phyloP scores from a whole-genome alignment of 2,888 invertebrate genomes.

The Cotesia congregata region DNA sequence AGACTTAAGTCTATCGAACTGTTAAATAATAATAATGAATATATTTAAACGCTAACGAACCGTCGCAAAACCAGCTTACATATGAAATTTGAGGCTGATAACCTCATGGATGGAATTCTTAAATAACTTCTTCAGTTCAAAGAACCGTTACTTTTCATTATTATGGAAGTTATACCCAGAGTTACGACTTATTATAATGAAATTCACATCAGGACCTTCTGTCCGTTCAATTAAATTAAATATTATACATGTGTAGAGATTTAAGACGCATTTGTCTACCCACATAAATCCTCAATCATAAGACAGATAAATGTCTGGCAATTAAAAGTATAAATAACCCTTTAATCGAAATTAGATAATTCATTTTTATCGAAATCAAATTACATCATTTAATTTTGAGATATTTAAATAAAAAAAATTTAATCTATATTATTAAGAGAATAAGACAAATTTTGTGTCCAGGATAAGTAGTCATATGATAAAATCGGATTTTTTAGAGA shows the following conservation, averaged over 20 bases:
- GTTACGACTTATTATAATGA: conserved; percentile 42
- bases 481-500: too few relatives aligned
- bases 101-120: conserved; percentile 66
- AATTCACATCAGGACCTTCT: conserved; percentile 72
- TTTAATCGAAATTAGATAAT: background rate
- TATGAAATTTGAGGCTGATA: conserved; percentile 69
- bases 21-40: conserved; percentile 70
- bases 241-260: background rate
- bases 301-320: background rate
- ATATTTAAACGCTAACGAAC: conserved; percentile 65
- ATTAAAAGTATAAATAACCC: background rate
- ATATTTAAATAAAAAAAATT: too few relatives aligned
- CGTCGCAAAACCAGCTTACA: conserved; percentile 67
- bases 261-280: background rate
- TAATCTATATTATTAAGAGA: too few relatives aligned
- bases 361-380: background rate
- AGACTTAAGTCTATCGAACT: conserved; percentile 67
- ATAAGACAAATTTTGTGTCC: too few relatives aligned
- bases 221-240: background rate
- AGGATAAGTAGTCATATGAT: too few relatives aligned
- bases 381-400: too few relatives aligned
- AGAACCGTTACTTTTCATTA: conserved; percentile 67
- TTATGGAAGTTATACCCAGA: conserved; percentile 57
- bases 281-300: background rate
- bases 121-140: conserved; percentile 64